These are phyloP conservation scores for Pharmacophagus antenor DNA, from an alignment of 2,888 invertebrate species.

Conservation along the genomic window DNA sequence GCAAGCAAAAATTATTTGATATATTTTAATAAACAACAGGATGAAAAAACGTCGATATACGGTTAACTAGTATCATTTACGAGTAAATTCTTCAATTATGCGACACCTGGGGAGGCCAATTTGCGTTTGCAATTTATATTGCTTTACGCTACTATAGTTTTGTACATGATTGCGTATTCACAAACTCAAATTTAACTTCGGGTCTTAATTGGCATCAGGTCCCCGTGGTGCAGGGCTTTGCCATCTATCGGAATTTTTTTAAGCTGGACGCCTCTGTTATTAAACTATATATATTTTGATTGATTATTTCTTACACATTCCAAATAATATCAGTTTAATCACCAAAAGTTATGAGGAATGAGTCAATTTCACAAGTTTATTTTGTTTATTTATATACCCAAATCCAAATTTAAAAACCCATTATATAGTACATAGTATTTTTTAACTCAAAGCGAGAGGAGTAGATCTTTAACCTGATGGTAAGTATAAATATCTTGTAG, in stretches of 20 bases:
- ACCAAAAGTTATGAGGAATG: too few species aligned
- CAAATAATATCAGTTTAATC: too few species aligned
- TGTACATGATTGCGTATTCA: slow-evolving; percentile 45
- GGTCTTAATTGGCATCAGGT: slow-evolving; percentile 51
- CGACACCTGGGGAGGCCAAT: slow-evolving; percentile 47
- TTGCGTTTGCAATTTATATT: slow-evolving; percentile 53
- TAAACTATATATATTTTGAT: not conserved
- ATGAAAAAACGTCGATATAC: not conserved
- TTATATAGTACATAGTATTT: too few species aligned
- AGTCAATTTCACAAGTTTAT: too few species aligned
- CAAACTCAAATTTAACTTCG: slow-evolving; percentile 49
- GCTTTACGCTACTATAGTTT: slow-evolving; percentile 45
- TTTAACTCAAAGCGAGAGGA: too few species aligned
- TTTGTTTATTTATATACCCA: too few species aligned
- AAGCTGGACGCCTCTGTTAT: not conserved
- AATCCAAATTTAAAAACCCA: too few species aligned
- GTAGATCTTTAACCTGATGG: too few species aligned
- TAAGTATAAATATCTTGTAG: too few species aligned
- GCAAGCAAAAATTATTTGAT: not conserved
- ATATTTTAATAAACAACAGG: not conserved
- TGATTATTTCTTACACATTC: too few species aligned
- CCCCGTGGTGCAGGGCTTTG: slow-evolving; percentile 35
- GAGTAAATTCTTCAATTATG: slow-evolving; percentile 4
- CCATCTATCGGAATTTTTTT: slow-evolving; percentile 5
- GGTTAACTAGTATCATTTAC: slow-evolving; percentile 1